These are phyloP conservation scores for Glaucidium brasilianum DNA, from an alignment of 2,113 vertebrate genomes.

Conservation along the genomic window DNA sequence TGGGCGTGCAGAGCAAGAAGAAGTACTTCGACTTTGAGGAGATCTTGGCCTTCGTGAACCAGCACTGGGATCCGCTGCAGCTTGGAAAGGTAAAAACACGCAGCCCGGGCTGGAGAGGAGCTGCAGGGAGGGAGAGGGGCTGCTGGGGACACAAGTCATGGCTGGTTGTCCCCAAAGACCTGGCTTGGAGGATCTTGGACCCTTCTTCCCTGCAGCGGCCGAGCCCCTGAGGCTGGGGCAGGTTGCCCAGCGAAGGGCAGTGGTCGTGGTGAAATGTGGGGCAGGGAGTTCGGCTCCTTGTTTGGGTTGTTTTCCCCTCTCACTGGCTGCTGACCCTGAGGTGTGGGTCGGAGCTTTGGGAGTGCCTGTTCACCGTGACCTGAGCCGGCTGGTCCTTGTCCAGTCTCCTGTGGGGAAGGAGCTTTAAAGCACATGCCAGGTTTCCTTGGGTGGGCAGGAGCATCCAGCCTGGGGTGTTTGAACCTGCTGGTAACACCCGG, in stretches of 20 bases:
- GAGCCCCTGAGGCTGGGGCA: neutral
- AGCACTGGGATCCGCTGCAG: slow-evolving; percentile 91
- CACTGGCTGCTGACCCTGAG: accelerated
- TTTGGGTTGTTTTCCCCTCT: neutral
- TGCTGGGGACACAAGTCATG: accelerated
- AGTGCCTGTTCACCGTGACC: accelerated
- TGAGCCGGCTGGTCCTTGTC: neutral
- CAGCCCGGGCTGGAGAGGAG: neutral
- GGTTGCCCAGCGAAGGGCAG: neutral
- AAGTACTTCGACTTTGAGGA: slow-evolving; percentile 97
- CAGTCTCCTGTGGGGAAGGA: neutral
- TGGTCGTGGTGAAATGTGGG: accelerated
- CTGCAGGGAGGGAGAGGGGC: neutral
- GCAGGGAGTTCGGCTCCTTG: neutral
- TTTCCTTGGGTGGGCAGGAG: neutral
- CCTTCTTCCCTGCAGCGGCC: accelerated
- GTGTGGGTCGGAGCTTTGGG: neutral
- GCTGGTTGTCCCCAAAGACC: neutral
- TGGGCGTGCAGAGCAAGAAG: slow-evolving; percentile 95
- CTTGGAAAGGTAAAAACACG: slow-evolving; percentile 84
- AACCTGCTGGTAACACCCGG: neutral
- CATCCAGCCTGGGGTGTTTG: neutral
- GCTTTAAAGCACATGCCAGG: neutral
- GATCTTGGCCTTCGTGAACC: slow-evolving; percentile 88
- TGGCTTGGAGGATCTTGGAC: accelerated